Evolutionary conservation across 2,113 vertebrate genomes (phyloP).

Genomic region (Epinephelus fuscoguttatus): DNA sequence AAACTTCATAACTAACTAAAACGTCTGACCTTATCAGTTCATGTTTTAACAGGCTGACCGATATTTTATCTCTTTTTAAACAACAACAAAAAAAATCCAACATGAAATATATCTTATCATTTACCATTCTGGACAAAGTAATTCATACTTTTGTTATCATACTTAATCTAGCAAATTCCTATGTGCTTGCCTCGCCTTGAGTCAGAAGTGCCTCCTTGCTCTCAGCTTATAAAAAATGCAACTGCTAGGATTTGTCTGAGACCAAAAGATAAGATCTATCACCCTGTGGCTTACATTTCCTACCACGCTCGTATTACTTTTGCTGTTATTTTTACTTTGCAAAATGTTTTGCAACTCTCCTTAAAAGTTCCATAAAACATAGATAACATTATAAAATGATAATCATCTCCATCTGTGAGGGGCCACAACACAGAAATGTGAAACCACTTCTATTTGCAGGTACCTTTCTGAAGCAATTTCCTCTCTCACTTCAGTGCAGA

Average conservation of each 20-base stretch:
- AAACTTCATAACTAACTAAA: background rate
- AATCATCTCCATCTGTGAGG: slow-evolving; percentile 7
- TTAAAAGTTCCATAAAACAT: background rate
- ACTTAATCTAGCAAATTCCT: background rate
- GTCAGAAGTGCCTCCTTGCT: background rate
- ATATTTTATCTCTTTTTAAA: background rate
- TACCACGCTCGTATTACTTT: background rate
- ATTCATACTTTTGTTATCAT: background rate
- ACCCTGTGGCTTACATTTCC: slow-evolving; percentile 8
- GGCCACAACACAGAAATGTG: background rate
- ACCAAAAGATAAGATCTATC: slow-evolving; percentile 13
- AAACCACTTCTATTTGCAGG: background rate
- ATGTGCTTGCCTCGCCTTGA: background rate
- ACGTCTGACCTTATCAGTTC: background rate
- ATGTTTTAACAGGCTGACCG: background rate
- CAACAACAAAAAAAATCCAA: background rate
- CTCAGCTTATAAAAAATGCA: background rate
- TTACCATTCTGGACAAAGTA: background rate
- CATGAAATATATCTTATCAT: background rate
- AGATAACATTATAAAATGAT: slow-evolving; percentile 12
- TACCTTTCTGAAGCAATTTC: slow-evolving; percentile 6
- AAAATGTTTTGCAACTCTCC: background rate
- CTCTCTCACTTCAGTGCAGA: background rate
- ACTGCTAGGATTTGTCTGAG: background rate
- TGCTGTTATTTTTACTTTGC: background rate